Evolutionary conservation across 2,888 invertebrate genomes (phyloP).

Genomic region (Phlogophora meticulosa): DNA sequence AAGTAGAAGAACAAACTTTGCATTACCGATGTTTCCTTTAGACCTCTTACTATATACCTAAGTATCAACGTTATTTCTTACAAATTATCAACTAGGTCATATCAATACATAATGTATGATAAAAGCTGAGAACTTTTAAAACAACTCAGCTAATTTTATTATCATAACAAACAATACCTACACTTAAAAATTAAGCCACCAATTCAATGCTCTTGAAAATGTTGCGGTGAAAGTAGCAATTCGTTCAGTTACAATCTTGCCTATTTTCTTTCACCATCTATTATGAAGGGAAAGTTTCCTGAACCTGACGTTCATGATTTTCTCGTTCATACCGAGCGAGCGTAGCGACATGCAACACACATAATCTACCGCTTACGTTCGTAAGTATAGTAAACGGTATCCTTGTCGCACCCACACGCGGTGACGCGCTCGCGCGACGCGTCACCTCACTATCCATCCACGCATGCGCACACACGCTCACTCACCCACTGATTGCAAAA

Average conservation of each 20-base stretch:
- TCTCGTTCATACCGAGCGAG: conserved; percentile 59
- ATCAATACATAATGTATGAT: conserved; percentile 22
- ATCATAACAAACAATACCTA: conserved; percentile 18
- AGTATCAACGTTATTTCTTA: conserved; percentile 29
- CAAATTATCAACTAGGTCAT: conserved; percentile 43
- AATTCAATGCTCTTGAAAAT: conserved; percentile 12
- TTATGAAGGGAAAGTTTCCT: conserved; percentile 61
- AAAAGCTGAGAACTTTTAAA: conserved; percentile 44
- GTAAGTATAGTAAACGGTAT: conserved; percentile 67
- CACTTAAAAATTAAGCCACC: conserved; percentile 6
- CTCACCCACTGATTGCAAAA: conserved; percentile 76
- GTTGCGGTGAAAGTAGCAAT: conserved; percentile 51
- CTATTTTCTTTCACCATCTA: conserved; percentile 53
- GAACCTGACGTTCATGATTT: conserved; percentile 55
- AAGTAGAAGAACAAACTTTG: not conserved
- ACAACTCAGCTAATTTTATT: conserved; percentile 28
- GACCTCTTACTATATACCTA: not conserved
- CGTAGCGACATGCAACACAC: conserved; percentile 60
- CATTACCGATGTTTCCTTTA: not conserved
- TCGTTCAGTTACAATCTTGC: conserved; percentile 31
- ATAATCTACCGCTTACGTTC: conserved; percentile 61
- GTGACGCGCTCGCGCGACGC: conserved; percentile 68
- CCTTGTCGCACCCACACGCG: conserved; percentile 75
- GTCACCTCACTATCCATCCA: conserved; percentile 64
- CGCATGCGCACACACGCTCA: conserved; percentile 69